Evolutionary conservation across 2,113 vertebrate species (phyloP).

Genomic region (Tyrannus savana): DNA sequence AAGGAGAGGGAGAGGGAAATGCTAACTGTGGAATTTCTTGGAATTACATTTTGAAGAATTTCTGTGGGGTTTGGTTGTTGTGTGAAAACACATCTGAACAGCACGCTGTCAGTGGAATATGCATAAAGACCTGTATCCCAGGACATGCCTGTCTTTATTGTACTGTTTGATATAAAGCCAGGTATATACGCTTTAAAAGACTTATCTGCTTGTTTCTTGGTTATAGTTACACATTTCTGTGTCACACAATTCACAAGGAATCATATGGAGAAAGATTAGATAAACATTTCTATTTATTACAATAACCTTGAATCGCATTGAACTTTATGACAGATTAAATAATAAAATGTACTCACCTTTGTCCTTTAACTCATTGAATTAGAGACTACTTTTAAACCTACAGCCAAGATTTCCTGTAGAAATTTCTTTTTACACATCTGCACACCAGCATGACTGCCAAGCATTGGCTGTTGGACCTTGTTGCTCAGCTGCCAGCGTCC

Average conservation of each 20-base stretch:
- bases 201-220: background rate
- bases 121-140: background rate
- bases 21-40: background rate
- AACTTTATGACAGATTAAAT: conserved; percentile 9
- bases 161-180: background rate
- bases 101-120: background rate
- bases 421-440: background rate
- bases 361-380: background rate
- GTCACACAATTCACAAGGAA: background rate
- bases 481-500: background rate
- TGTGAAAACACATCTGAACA: background rate
- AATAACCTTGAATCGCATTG: background rate
- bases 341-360: conserved; percentile 12
- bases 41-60: background rate
- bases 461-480: rapidly evolving
- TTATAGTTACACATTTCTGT: background rate
- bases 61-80: background rate
- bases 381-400: background rate
- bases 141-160: background rate
- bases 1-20: background rate
- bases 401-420: background rate
- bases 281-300: conserved; percentile 16
- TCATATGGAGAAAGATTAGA: background rate
- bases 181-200: background rate
- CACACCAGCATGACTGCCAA: rapidly evolving